phyloP scores from a whole-genome alignment of 2,113 vertebrate genomes.

The Chinchilla lanigera region DNA sequence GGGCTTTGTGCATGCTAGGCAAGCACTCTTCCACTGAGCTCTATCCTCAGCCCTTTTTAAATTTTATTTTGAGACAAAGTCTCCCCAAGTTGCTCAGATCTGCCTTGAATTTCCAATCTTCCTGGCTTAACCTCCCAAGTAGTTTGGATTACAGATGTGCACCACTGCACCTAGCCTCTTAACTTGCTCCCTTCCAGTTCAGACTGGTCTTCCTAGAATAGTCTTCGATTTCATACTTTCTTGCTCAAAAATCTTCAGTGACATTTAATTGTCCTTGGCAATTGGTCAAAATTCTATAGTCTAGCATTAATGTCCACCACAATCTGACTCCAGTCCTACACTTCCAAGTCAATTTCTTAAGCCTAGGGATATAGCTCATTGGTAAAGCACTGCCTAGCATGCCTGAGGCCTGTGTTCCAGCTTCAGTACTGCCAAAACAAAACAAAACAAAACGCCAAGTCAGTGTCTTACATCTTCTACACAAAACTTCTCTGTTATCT shows the following conservation, averaged over 20 bases:
- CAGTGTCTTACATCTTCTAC: background rate
- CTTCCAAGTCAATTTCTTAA: background rate
- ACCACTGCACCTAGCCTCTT: background rate
- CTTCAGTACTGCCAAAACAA: background rate
- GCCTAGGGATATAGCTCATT: background rate
- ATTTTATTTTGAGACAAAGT: background rate
- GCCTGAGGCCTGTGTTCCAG: too few species aligned
- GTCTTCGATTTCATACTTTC: background rate
- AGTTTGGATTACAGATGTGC: background rate
- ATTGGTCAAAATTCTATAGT: background rate
- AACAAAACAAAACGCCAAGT: background rate
- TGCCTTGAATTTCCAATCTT: background rate
- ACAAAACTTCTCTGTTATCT: background rate
- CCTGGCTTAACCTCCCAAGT: background rate
- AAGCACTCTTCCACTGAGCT: background rate
- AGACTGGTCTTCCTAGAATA: background rate
- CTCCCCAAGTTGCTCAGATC: background rate
- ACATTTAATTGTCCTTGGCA: background rate
- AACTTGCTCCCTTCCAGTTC: background rate
- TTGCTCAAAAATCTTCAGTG: conserved; percentile 3
- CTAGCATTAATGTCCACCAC: background rate
- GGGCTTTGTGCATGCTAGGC: background rate
- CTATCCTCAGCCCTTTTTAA: background rate
- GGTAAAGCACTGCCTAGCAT: background rate
- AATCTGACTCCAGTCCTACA: background rate